Evolutionary conservation across 2,113 vertebrate genomes (phyloP).

Genomic region (Bagarius yarrelli): DNA sequence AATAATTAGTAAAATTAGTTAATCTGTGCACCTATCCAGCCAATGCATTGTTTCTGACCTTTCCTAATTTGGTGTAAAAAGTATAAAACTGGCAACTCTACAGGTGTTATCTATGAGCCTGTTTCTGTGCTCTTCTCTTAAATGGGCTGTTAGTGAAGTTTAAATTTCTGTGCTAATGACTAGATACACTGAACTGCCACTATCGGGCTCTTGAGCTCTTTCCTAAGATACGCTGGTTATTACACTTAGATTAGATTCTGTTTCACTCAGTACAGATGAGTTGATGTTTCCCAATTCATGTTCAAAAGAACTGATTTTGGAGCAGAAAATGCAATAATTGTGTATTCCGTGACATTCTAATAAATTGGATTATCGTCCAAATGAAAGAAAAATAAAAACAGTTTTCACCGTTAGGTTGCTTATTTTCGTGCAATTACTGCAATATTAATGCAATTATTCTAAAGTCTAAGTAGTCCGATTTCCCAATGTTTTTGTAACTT

Average conservation of each 20-base stretch:
- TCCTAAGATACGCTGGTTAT: not conserved
- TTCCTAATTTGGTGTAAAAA: not conserved
- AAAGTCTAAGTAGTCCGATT: no score
- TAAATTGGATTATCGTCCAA: no score
- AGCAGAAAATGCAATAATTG: no score
- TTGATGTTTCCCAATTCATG: no score
- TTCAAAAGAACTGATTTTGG: no score
- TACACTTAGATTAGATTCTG: not conserved
- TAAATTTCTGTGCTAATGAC: slow-evolving; percentile 1
- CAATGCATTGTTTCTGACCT: not conserved
- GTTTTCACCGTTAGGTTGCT: no score
- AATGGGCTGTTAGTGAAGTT: not conserved
- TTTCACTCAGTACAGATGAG: not conserved
- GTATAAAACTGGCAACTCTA: not conserved
- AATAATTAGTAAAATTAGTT: no score
- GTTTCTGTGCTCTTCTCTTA: not conserved
- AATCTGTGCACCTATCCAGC: not conserved
- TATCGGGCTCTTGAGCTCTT: not conserved
- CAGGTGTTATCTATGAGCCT: not conserved
- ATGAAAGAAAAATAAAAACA: no score
- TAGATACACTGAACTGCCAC: not conserved
- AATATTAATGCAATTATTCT: no score
- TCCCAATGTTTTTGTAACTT: no score
- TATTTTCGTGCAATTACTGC: no score
- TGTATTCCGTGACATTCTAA: no score